Percentiles rank a stretch among this genome's conserved stretches.
Conservation (phyloP, 2,888 invertebrate species). For the Chymomyza caudatula region DNA sequence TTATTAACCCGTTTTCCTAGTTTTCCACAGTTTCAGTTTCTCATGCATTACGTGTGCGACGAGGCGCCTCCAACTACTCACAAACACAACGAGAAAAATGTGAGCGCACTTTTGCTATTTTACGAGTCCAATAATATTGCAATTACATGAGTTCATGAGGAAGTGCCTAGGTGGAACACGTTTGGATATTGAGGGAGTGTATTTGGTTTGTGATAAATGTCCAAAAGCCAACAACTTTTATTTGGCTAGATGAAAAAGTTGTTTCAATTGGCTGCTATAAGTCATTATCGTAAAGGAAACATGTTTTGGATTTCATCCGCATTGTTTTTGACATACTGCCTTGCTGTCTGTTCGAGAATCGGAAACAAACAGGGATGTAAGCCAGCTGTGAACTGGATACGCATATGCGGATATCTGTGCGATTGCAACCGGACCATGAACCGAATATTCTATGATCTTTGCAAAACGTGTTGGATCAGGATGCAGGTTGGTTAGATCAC, state of each 20-base stretch:
- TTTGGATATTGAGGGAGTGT: slow-evolving; percentile 6
- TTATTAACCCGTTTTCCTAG: slow-evolving; percentile 72
- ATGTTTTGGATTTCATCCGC: not conserved
- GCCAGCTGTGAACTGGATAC: no score
- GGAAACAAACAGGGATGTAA: no score
- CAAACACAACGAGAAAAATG: not conserved
- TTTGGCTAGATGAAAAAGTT: not conserved
- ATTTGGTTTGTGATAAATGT: not conserved
- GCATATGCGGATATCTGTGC: no score
- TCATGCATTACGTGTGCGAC: slow-evolving; percentile 14
- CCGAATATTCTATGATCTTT: no score
- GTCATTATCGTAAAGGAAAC: not conserved
- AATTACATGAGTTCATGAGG: slow-evolving; percentile 39
- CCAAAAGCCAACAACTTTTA: not conserved
- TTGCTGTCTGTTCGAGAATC: not conserved
- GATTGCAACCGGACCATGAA: no score
- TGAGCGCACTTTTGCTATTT: not conserved
- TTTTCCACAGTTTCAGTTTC: slow-evolving; percentile 41
- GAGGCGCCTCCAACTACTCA: not conserved
- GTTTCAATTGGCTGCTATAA: not conserved
- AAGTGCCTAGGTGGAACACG: slow-evolving; percentile 23
- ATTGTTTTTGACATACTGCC: not conserved
- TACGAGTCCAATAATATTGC: slow-evolving; percentile 44
- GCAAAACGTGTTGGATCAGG: no score
- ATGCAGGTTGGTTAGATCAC: no score